Conservation (phyloP, 2,888 invertebrate species). For the Timema cristinae region DNA sequence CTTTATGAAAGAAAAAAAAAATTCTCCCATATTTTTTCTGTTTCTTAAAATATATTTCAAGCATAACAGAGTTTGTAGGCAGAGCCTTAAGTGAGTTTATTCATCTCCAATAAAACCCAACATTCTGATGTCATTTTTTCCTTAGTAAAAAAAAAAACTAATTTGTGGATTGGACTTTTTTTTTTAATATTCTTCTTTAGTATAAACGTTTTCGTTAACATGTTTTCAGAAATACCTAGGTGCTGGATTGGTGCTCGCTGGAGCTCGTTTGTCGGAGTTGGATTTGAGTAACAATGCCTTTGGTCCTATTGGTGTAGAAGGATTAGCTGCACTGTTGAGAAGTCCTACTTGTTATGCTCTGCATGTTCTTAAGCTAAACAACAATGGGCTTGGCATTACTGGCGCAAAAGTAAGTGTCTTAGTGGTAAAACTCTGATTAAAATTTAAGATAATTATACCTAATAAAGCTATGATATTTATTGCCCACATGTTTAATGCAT, state of each 20-base stretch:
- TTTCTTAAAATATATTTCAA: too few relatives aligned
- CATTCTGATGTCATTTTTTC: too few relatives aligned
- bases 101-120: too few relatives aligned
- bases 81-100: too few relatives aligned
- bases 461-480: too few relatives aligned
- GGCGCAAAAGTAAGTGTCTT: conserved; percentile 62
- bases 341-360: conserved; percentile 82
- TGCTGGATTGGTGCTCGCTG: conserved; percentile 73
- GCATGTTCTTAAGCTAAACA: conserved; percentile 80
- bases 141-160: not conserved
- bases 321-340: conserved; percentile 74
- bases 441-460: too few relatives aligned
- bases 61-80: too few relatives aligned
- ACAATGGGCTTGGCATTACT: conserved; percentile 89
- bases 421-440: too few relatives aligned
- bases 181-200: conserved; percentile 6
- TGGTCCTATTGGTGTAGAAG: conserved; percentile 90
- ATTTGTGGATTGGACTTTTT: not conserved
- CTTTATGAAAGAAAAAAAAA: too few relatives aligned
- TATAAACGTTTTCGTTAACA: conserved; percentile 9
- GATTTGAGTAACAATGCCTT: conserved; percentile 97
- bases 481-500: too few relatives aligned
- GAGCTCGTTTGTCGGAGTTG: conserved; percentile 73
- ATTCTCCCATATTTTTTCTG: too few relatives aligned
- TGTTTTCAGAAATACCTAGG: conserved; percentile 62